Evolutionary conservation across 1,140 invertebrate species (phyloP).

Genomic region (Drosophila virilis): DNA sequence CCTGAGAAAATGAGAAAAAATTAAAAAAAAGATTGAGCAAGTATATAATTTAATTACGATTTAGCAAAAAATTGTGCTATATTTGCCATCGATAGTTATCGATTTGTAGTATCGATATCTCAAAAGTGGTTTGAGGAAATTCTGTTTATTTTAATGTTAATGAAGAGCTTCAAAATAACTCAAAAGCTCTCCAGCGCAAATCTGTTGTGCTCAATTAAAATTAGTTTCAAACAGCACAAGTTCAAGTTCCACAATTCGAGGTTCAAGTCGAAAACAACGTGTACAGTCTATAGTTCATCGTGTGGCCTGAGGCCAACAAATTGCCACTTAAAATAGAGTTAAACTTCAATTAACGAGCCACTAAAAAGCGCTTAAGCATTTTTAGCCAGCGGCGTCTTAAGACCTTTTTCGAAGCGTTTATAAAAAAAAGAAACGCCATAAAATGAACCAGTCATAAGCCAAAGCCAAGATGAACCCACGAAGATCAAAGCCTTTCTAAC

Average conservation of each 20-base stretch:
- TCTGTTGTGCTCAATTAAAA: constrained; percentile 19
- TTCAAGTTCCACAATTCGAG: constrained; percentile 19
- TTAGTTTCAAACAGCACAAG: constrained; percentile 22
- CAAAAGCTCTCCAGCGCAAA: constrained; percentile 8
- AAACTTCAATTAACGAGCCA: constrained; percentile 43
- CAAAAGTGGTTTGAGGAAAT: too few relatives aligned
- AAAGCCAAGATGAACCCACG: constrained; percentile 29
- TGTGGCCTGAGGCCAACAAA: constrained; percentile 8
- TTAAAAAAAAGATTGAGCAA: too few relatives aligned
- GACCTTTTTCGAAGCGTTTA: constrained; percentile 8
- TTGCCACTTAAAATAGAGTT: constrained; percentile 44
- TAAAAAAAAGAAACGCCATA: constrained; percentile 15
- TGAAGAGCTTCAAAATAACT: background rate
- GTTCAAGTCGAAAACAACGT: constrained; percentile 43
- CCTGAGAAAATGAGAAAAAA: too few relatives aligned
- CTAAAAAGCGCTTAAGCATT: constrained; percentile 30
- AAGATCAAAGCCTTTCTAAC: constrained; percentile 30
- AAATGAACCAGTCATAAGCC: constrained; percentile 34
- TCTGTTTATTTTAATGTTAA: too few relatives aligned
- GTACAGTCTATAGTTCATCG: constrained; percentile 17
- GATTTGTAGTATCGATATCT: too few relatives aligned
- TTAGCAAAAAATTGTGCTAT: too few relatives aligned
- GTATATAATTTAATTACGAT: too few relatives aligned
- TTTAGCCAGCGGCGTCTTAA: constrained; percentile 13
- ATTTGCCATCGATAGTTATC: background rate